Evolutionary conservation across 2,113 vertebrate genomes (phyloP).

Genomic region (Etheostoma spectabile): DNA sequence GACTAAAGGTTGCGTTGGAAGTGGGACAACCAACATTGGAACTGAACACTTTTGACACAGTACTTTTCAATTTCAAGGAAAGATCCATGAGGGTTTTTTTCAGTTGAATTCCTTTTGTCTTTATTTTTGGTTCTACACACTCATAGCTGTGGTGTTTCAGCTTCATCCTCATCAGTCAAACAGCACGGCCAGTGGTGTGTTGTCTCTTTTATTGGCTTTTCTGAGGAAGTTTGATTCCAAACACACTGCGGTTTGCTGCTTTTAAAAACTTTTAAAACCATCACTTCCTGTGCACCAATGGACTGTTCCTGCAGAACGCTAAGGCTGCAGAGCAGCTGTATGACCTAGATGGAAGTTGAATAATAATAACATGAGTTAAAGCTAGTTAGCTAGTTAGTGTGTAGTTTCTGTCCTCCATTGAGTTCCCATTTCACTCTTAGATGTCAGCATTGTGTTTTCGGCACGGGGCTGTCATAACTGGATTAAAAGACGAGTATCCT

Average conservation of each 20-base stretch:
- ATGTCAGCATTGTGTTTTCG: no score
- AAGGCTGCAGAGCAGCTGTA: not conserved
- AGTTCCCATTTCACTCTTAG: no score
- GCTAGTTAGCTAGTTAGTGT: no score
- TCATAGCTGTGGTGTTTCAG: constrained; percentile 6
- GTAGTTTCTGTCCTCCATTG: no score
- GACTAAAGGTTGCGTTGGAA: constrained; percentile 33
- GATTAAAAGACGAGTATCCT: no score
- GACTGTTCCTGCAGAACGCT: not conserved
- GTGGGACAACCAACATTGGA: constrained; percentile 23
- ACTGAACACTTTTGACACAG: constrained; percentile 13
- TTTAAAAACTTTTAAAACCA: constrained; percentile 10
- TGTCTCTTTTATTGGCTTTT: constrained; percentile 21
- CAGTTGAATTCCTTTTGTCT: not conserved
- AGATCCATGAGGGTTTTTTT: not conserved
- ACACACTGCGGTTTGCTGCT: not conserved
- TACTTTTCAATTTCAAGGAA: not conserved
- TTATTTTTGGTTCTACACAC: not conserved
- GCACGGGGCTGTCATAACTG: no score
- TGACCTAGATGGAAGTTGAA: not conserved
- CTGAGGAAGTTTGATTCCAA: constrained; percentile 9
- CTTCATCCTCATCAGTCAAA: constrained; percentile 28
- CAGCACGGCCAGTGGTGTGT: not conserved
- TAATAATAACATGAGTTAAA: no score
- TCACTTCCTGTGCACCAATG: not conserved